Evolutionary conservation across 2,888 invertebrate genomes (phyloP).

Genomic region (Schizaphis graminum): DNA sequence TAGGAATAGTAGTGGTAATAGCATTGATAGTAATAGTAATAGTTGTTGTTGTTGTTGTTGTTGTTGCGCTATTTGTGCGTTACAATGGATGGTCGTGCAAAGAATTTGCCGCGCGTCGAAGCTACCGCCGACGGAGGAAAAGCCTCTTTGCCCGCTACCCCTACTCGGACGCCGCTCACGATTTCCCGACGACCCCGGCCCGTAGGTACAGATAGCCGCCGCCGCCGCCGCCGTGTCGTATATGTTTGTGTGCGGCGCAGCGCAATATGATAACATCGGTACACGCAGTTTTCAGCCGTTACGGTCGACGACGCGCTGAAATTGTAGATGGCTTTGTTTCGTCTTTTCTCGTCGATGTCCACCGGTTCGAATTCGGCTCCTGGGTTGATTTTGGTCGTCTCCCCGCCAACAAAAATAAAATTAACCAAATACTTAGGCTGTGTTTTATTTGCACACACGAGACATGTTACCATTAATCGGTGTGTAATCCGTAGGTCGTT

Average conservation of each 20-base stretch:
- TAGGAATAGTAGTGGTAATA: background rate
- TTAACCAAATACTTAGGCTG: no score
- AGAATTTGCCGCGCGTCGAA: background rate
- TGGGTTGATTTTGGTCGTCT: no score
- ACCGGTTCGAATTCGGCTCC: background rate
- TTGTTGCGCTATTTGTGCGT: constrained; percentile 4
- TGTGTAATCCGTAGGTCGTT: background rate
- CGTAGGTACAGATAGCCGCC: background rate
- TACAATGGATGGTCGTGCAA: background rate
- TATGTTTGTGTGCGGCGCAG: background rate
- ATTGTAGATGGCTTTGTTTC: background rate
- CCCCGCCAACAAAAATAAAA: no score
- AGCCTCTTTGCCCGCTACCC: background rate
- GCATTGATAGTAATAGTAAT: background rate
- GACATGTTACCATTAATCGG: background rate
- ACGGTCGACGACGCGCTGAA: background rate
- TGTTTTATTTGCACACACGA: background rate
- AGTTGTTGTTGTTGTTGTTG: background rate
- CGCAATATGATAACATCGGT: background rate
- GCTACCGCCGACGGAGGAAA: background rate
- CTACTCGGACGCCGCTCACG: background rate
- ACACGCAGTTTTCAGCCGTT: background rate
- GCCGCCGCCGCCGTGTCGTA: background rate
- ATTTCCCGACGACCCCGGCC: background rate
- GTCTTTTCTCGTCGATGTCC: background rate